Evolutionary conservation across 2,797 vertebrate genomes (phyloP), one percentile per base, ranked within the genome.

Genomic region (Eurystomus glaucurus): DNA sequence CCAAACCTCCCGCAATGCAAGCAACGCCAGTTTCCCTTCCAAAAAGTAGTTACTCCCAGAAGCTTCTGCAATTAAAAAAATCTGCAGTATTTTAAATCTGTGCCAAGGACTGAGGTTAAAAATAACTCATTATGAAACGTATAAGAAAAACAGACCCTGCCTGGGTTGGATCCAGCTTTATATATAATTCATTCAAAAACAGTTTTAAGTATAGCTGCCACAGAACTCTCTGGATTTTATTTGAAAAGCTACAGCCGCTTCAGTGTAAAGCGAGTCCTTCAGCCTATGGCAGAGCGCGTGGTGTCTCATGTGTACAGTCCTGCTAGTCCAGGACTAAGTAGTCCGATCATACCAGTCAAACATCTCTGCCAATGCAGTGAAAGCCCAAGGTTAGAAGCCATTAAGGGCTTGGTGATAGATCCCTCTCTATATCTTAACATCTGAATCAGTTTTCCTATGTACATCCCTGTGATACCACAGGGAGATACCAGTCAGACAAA

Each of bases 1-100:
- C 51, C 18, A 2, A 19, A 48, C 66, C 35, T 80, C 74, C 70
- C 74, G 64, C 81, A 54, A 54, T 80, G 61, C 78, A 54, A 54
- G 28, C 46, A 62, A 55, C 37, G 50, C 51, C 2, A 0, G 45
- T 60, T 78, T 74, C 54, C 29, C 22, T 54, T 72, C 77, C 39
- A 45, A 79, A 84, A 79, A 35, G 3, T 11, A 48, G 16, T 55
- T 65, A 65, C 23, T 91, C 26, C 48, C 35, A 48, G 57, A 60
- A 68, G 55, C 65, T 91, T 79, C 69, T 83, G 65, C 55, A 60
- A 64, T 74, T 92, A 51, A 90, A 91, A 88, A 68, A 76, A 54
- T 43, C 23, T 14, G 16, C 45, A 80, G n/a, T n/a, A 61, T 79
- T 89, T 87, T 69, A 74, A 87, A 45, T 54, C 83, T 68, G n/a